Conservation (phyloP, 2,797 vertebrate species). For the Loriculus beryllinus region DNA sequence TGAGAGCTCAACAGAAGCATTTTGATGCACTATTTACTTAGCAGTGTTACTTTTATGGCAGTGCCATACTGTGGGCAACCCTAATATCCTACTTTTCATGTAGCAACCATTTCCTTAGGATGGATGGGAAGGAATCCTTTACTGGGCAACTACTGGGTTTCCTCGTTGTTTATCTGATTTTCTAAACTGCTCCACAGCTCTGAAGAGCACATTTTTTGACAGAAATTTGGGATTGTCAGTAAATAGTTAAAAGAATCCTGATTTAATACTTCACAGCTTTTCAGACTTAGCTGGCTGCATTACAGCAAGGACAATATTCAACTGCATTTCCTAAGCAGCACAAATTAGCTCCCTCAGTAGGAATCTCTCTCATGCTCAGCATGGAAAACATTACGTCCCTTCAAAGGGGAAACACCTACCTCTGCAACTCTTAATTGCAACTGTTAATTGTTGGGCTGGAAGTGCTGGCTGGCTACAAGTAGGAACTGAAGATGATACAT, state of each 20-base stretch:
- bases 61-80: neutral
- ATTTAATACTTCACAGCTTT: neutral
- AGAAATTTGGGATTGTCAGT: neutral
- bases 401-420: slow-evolving; percentile 32
- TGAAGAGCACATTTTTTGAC: neutral
- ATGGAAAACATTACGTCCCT: neutral
- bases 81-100: neutral
- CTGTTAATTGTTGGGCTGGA: slow-evolving; percentile 5
- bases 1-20: neutral
- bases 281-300: neutral
- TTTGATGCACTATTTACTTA: neutral
- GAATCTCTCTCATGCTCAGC: slow-evolving; percentile 32
- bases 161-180: neutral
- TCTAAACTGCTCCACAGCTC: neutral
- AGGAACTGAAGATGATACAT: neutral
- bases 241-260: neutral
- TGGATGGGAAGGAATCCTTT: neutral
- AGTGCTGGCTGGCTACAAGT: neutral
- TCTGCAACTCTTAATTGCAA: slow-evolving; percentile 39
- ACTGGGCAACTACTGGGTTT: neutral
- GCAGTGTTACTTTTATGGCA: neutral
- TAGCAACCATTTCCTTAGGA: neutral
- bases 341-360: slow-evolving; percentile 13
- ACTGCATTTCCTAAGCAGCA: neutral
- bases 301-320: neutral